A percentile compares a stretch with the other conserved stretches of the same genome.
Evolutionary conservation across 2,113 vertebrate species (phyloP).

Genomic region (Cervus canadensis): DNA sequence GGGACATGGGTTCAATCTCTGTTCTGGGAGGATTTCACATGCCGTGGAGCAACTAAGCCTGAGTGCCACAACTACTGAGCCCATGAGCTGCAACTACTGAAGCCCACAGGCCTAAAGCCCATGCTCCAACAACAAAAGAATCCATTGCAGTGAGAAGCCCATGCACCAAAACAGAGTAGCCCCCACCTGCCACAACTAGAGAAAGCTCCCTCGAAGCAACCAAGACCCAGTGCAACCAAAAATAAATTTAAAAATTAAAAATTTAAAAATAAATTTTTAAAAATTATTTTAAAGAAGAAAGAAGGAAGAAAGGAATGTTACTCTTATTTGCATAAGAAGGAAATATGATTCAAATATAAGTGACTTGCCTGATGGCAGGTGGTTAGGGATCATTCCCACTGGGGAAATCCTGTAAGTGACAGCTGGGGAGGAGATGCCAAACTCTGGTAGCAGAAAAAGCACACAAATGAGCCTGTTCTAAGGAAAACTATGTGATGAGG

Average conservation of each 20-base stretch:
- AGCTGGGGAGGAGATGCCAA: not conserved
- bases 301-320: not conserved
- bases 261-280: too few species aligned
- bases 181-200: not conserved
- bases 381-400: not conserved
- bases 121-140: not conserved
- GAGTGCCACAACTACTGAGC: not conserved
- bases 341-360: not conserved
- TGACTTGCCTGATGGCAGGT: not conserved
- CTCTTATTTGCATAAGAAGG: not conserved
- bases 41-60: not conserved
- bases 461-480: not conserved
- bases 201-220: not conserved
- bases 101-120: not conserved
- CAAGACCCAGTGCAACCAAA: not conserved
- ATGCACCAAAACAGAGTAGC: not conserved
- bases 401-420: not conserved
- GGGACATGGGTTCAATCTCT: not conserved
- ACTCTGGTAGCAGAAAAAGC: not conserved
- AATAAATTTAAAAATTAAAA: not conserved
- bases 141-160: not conserved
- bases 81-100: not conserved
- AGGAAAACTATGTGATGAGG: not conserved
- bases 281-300: not conserved
- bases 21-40: not conserved